Percentiles rank a stretch among this genome's conserved stretches.
These are phyloP conservation scores for Sesamia inferens DNA, from an alignment of 2,888 invertebrate genomes.

Conservation along the genomic window DNA sequence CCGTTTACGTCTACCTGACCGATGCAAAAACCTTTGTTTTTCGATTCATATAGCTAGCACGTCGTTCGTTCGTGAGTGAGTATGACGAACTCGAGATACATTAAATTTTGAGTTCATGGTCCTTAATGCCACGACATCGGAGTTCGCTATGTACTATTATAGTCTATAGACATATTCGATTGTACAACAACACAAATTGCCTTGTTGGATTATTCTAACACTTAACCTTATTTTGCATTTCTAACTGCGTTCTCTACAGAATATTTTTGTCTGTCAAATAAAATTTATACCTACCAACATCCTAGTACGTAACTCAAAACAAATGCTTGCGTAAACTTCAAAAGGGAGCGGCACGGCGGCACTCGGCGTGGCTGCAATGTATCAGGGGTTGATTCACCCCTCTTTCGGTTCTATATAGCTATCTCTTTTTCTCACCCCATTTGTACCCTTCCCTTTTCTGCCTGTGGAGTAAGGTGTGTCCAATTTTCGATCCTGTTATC, in stretches of 20 bases:
- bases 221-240: slow-evolving; percentile 13
- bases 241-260: slow-evolving; percentile 6
- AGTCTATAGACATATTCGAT: slow-evolving; percentile 50
- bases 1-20: slow-evolving; percentile 23
- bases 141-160: slow-evolving; percentile 20
- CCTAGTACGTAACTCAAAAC: slow-evolving; percentile 15
- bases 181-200: slow-evolving; percentile 3
- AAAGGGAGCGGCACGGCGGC: slow-evolving; percentile 58
- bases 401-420: slow-evolving; percentile 78
- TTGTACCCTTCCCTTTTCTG: slow-evolving; percentile 75
- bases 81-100: slow-evolving; percentile 83
- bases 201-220: slow-evolving; percentile 18
- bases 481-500: slow-evolving; percentile 58
- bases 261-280: slow-evolving; percentile 14
- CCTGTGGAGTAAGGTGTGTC: slow-evolving; percentile 61
- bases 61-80: slow-evolving; percentile 54
- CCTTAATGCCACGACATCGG: slow-evolving; percentile 75
- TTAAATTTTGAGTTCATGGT: slow-evolving; percentile 86
- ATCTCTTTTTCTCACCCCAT: slow-evolving; percentile 84
- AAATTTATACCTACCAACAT: slow-evolving; percentile 5
- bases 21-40: slow-evolving; percentile 31
- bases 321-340: slow-evolving; percentile 55
- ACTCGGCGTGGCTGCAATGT: slow-evolving; percentile 74
- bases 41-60: slow-evolving; percentile 29
- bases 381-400: slow-evolving; percentile 87